A percentile compares a stretch with the other conserved stretches of the same genome.
phyloP scores from a whole-genome alignment of 2,113 vertebrate genomes.

The Sinocyclocheilus maitianheensis region DNA sequence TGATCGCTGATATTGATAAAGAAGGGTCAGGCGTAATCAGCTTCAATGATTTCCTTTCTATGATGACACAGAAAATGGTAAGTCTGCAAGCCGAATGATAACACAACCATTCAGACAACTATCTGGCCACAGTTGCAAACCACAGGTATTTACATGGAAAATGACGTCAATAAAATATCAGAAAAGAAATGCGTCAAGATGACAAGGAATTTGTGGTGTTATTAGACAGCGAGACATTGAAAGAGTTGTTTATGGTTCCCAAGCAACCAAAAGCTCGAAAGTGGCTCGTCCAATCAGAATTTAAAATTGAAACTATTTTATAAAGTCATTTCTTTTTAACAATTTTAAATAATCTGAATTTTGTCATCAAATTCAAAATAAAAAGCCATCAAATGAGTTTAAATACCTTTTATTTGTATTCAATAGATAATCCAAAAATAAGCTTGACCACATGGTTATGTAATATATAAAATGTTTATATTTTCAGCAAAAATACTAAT shows the following conservation, averaged over 20 bases:
- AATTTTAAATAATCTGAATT: background rate
- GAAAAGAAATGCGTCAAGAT: too few relatives aligned
- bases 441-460: background rate
- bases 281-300: background rate
- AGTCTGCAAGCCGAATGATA: slow-evolving; percentile 2
- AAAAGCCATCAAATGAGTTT: too few relatives aligned
- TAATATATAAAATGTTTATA: background rate
- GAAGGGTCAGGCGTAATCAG: slow-evolving; percentile 82
- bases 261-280: background rate
- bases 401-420: background rate
- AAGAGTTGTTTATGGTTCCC: too few relatives aligned
- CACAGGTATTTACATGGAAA: background rate
- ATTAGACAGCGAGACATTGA: too few relatives aligned
- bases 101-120: too few relatives aligned
- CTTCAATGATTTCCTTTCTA: slow-evolving; percentile 85
- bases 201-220: too few relatives aligned
- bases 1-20: slow-evolving; percentile 87
- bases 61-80: slow-evolving; percentile 95
- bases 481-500: too few relatives aligned
- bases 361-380: background rate
- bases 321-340: background rate
- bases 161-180: background rate
- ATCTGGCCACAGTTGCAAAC: background rate
- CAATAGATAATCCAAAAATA: background rate
- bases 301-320: background rate